These are phyloP conservation scores for Betta splendens DNA, from an alignment of 2,797 vertebrate genomes.

Conservation along the genomic window DNA sequence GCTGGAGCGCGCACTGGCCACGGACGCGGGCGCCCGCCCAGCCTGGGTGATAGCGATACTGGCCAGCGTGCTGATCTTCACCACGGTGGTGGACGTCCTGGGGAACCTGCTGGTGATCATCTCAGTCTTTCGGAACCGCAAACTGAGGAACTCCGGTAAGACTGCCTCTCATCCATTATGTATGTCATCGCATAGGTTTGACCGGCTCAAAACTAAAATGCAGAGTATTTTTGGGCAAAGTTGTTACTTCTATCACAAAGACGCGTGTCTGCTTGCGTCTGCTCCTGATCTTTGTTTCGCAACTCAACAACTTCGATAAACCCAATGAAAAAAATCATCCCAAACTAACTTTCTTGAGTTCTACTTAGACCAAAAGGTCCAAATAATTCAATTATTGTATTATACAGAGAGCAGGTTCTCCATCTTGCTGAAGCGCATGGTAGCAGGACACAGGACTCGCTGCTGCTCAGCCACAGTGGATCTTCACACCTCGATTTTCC, in stretches of 20 bases:
- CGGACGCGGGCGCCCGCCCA: slow-evolving; percentile 67
- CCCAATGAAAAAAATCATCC: not conserved
- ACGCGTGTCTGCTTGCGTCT: not conserved
- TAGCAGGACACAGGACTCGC: slow-evolving; percentile 3
- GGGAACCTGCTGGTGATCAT: slow-evolving; percentile 87
- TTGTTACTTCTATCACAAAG: not conserved
- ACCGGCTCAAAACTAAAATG: too few relatives aligned
- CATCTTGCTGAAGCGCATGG: slow-evolving; percentile 14
- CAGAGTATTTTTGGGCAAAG: too few relatives aligned
- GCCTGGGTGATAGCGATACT: slow-evolving; percentile 83
- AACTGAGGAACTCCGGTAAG: slow-evolving; percentile 87
- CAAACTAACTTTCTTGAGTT: not conserved
- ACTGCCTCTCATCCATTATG: not conserved
- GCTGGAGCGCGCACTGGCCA: slow-evolving; percentile 75
- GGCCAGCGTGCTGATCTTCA: slow-evolving; percentile 85
- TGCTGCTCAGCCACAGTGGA: slow-evolving; percentile 4
- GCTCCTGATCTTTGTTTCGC: not conserved
- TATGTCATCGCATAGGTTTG: not conserved
- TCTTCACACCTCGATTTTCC: slow-evolving; percentile 7
- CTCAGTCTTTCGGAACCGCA: slow-evolving; percentile 87
- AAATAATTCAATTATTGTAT: slow-evolving; percentile 4
- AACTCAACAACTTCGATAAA: slow-evolving; percentile 1
- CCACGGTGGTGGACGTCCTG: slow-evolving; percentile 86
- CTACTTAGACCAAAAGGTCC: slow-evolving; percentile 1
- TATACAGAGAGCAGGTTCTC: slow-evolving; percentile 1